Evolutionary conservation across 2,888 invertebrate species (phyloP), one percentile per base, ranked within the genome.

Genomic region (Allophyes oxyacanthae): DNA sequence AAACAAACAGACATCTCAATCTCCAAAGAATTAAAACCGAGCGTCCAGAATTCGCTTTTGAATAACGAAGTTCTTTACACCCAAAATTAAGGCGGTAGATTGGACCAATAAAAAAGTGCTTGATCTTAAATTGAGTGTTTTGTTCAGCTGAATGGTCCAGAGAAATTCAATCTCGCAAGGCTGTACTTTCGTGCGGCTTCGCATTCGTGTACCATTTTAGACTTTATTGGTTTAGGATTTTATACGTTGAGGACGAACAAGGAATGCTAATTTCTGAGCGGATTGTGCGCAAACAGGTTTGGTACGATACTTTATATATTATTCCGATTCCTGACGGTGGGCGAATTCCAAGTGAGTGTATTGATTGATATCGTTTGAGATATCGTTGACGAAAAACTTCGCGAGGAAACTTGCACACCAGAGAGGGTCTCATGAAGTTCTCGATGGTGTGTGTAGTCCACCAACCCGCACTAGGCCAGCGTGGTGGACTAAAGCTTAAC

Each of bases 71-170:
- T 65, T 40, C 56, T 67, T 68, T 61, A 52, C 54, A 45, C 46
- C 61, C 50, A 9, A 71, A 75, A 75, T 72, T 72, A 72, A 77
- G 68, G 57, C 63, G 71, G 64, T 58, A 77, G 58, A 80, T 81
- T 81, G 81, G 65, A 68, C 71, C 70, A 77, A 78, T 82, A 83
- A 82, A 68, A 81, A 82, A 79, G 78, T 75, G 78, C 79, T 79
- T 78, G 79, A 82, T 85, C 82, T 81, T 64, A 86, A 86, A 88
- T 88, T 82, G 84, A 81, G 81, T 83, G 86, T 86, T 86, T 86
- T 85, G 86, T 86, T 83, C 86, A 72, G 72, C 66, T 72, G 65
- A 75, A 68, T 75, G 74, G 73, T 75, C 69, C 51, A 72, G 69
- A 60, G 77, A 71, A 78, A 82, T 82, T 78, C 79, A 80, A 83